Base-by-base conservation (phyloP, 2,113 vertebrate species). In the Alectura lathami region DNA sequence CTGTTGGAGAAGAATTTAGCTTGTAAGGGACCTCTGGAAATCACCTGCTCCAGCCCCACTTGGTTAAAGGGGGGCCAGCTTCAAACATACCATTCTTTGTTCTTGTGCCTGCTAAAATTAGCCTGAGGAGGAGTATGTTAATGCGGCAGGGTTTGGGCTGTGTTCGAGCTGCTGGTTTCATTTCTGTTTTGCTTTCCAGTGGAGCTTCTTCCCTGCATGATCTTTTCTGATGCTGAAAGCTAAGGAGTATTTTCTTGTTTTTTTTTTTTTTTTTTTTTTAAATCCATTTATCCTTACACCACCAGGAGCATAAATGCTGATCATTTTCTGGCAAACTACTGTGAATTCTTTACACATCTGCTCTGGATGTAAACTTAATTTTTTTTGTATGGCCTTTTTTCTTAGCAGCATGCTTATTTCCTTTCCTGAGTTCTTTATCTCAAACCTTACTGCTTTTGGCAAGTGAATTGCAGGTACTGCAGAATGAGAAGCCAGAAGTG, bases 121-220 rank as follows among this genome's bases (percentile, higher is more conserved):
- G 93, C 57, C 72, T 91, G 93, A 95, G 95, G 91, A 96, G 94
- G 95, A 95, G 88, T 96, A 94, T 95, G 93, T 73, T 96, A 96
- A 96, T 94, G 91, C 8, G 12, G 72, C 18, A 66, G 92, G 57
- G 32, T 74, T 79, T n/a, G 70, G 84, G 84, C 70, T 94, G 87
- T 17, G 72, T 88, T 85, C 0, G 12, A 91, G 93, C 93, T 95
- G 87, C 78, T 88, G 8, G 75, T 93, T 96, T 96, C 75, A 83
- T 89, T 95, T 96, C 88, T 95, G 79, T 14, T 88, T 89, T 11
- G 22, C 67, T 94, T 89, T 88, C 80, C 93, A 80, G 59, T 54
- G 53, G 74, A 89, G 79, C 70, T 69, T 36, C 81, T 89, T 85
- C 36, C 7, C 34, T 60, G 1, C 30, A 9, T 93, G 69, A 45